A percentile compares a stretch with the other conserved stretches of the same genome.
Conservation (phyloP, 2,113 vertebrate genomes). For the Benitochromis conjunctus region DNA sequence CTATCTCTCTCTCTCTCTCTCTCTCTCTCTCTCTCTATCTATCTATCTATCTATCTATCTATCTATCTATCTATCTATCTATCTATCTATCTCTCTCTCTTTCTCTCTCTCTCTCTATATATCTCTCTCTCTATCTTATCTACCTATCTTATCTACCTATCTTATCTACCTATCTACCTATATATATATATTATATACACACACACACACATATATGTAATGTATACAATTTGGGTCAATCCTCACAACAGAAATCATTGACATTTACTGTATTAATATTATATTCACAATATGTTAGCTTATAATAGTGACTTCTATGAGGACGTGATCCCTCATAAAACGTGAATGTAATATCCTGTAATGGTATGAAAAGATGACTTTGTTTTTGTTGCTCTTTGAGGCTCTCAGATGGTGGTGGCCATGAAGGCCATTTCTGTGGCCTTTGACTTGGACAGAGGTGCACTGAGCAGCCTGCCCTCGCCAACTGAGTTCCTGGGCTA, state of each 20-base stretch:
- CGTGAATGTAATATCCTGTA: background rate
- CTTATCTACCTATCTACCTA: no score
- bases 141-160: no score
- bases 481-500: constrained; percentile 87
- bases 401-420: constrained; percentile 91
- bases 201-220: no score
- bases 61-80: no score
- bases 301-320: background rate
- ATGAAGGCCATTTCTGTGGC: constrained; percentile 92
- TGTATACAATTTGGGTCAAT: background rate
- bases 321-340: background rate
- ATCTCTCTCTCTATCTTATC: no score
- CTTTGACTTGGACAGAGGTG: constrained; percentile 85
- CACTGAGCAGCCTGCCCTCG: constrained; percentile 76
- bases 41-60: no score
- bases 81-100: no score
- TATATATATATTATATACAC: background rate
- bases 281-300: background rate
- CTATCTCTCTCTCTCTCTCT: no score
- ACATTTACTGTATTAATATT: background rate
- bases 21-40: no score
- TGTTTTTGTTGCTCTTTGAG: constrained; percentile 48
- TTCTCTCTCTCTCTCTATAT: no score
- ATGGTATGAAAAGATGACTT: background rate
- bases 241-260: background rate